Percentiles rank a stretch among this genome's conserved stretches.
phyloP scores from a whole-genome alignment of 1,140 invertebrate species.

The Bradysia coprophila region DNA sequence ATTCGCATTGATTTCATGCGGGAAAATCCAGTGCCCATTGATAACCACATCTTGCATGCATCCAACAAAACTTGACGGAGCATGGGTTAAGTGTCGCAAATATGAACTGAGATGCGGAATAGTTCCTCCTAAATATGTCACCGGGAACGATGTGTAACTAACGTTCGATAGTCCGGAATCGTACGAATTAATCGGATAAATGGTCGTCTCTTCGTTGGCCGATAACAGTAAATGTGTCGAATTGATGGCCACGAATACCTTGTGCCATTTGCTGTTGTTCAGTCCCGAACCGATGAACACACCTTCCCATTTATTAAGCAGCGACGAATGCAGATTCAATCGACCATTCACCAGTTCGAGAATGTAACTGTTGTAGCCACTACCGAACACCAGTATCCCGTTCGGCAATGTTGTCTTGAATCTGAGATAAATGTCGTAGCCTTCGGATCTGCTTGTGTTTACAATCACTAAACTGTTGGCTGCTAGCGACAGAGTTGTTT shows the following conservation, averaged over 20 bases:
- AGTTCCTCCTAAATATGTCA: constrained; percentile 59
- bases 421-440: constrained; percentile 71
- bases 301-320: constrained; percentile 76
- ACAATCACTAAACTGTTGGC: constrained; percentile 56
- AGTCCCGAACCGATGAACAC: constrained; percentile 66
- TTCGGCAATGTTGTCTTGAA: constrained; percentile 80
- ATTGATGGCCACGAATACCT: constrained; percentile 70
- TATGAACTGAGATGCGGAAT: constrained; percentile 33
- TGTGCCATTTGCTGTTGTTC: constrained; percentile 76
- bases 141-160: constrained; percentile 59
- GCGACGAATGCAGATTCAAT: constrained; percentile 66
- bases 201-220: constrained; percentile 74
- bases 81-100: constrained; percentile 43
- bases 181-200: constrained; percentile 58
- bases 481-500: constrained; percentile 74
- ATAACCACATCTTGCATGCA: constrained; percentile 83
- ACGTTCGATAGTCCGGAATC: constrained; percentile 39
- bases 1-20: constrained; percentile 11
- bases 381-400: constrained; percentile 70
- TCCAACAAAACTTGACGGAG: constrained; percentile 62
- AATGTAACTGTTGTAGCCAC: constrained; percentile 63
- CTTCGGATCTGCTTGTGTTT: constrained; percentile 61
- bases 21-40: constrained; percentile 56
- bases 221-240: constrained; percentile 65
- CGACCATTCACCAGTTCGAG: constrained; percentile 61